Evolutionary conservation across 2,888 invertebrate genomes (phyloP).

Genomic region (Pristionchus mayeri): DNA sequence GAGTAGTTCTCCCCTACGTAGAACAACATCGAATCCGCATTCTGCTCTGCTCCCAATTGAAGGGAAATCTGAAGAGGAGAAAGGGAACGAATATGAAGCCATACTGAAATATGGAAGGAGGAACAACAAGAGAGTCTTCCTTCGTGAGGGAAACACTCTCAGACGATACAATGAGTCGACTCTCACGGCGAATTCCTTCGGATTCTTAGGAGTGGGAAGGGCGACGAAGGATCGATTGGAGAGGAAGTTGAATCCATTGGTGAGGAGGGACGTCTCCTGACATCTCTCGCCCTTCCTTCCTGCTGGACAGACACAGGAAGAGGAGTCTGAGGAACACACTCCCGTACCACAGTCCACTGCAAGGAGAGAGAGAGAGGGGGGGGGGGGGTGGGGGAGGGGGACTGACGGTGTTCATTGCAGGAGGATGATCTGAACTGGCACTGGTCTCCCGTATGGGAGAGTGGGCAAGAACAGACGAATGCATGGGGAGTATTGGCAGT

Average conservation of each 20-base stretch:
- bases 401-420: constrained; percentile 53
- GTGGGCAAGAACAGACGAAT: constrained; percentile 34
- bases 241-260: constrained; percentile 55
- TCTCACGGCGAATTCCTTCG: constrained; percentile 49
- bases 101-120: too few relatives aligned
- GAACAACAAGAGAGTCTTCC: too few relatives aligned
- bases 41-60: constrained; percentile 55
- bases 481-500: constrained; percentile 28
- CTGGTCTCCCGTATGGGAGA: constrained; percentile 57
- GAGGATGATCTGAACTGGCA: constrained; percentile 63
- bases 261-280: constrained; percentile 51
- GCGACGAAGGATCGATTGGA: constrained; percentile 56
- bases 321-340: background rate
- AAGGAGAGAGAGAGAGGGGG: background rate
- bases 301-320: constrained; percentile 37
- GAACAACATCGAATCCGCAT: constrained; percentile 52
- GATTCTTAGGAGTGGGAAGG: constrained; percentile 52
- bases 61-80: constrained; percentile 62
- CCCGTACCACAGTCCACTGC: constrained; percentile 47
- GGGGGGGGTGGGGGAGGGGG: too few relatives aligned
- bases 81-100: too few relatives aligned
- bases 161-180: too few relatives aligned
- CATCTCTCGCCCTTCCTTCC: constrained; percentile 58
- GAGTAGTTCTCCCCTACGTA: constrained; percentile 48
- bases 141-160: too few relatives aligned